Base-by-base conservation (phyloP, 30 jellyfish, hydroid and myxozoan species). In the Phacellophora camtschatica region DNA sequence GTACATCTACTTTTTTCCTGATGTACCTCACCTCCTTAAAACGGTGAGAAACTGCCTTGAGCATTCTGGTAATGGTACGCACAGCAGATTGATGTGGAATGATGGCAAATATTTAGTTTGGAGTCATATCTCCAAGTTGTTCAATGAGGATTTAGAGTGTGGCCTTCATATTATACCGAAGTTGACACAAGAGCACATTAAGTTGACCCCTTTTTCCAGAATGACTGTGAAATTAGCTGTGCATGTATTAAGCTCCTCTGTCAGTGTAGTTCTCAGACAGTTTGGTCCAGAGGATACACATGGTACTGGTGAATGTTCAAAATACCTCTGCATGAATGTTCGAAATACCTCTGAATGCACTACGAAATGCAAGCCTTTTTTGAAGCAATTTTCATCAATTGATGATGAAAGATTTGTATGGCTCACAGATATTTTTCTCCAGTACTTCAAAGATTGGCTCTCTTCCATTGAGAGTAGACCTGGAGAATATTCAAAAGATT, bases 271-370 rank as follows among this genome's bases (percentile, higher is more conserved):
- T 22, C 64, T 82, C 59, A 57, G 31, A 35, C 29, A 58, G 41
- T 82, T 50, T 82, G 95, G 87, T 24, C 65, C 87, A 53, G 19
- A 58, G n/a, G 74, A 51, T n/a, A 81, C 81, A 19, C 8, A 65
- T 18, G 95, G 72, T 12, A 82, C 95, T 31, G 79, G 65, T 64
- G 7, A 64, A 64, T 4, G 55, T 30, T 0, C 18, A n/a, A 36
- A 64, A 25, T 19, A 30, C 32, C 0, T 13, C 71, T 56, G 71
- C 54, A 23, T 64, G 7, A 64, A 64, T 4, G 55, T 30, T 0
- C 18, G 32, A 36, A 64, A 25, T 19, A 30, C 32, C 0, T 13
- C 2, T 50, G 87, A 74, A 32, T 63, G 39, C 15, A 16, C 3
- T 10, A 30, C 24, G 30, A 76, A 76, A 37, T 43, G 20, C 54